phyloP scores from a whole-genome alignment of 2,113 vertebrate species.

The Pristiophorus japonicus region DNA sequence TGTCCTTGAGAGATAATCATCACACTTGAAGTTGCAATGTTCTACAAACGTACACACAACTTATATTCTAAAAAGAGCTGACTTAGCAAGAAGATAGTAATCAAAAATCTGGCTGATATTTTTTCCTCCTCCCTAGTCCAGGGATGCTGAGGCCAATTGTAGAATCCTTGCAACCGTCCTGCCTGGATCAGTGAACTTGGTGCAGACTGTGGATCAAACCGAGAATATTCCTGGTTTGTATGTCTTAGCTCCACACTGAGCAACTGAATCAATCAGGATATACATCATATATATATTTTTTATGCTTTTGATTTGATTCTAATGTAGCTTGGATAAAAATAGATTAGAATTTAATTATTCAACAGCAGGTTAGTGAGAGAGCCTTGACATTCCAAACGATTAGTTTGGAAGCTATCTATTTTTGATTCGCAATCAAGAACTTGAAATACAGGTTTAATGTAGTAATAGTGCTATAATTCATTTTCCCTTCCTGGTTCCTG shows the following conservation, averaged over 20 bases:
- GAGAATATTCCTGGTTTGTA: neutral
- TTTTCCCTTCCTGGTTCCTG: neutral
- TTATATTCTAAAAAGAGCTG: neutral
- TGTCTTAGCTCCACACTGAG: neutral
- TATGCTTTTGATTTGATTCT: neutral
- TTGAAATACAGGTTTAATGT: constrained; percentile 25
- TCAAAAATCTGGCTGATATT: neutral
- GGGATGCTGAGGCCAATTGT: neutral
- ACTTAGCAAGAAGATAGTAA: neutral
- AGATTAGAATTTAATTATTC: neutral
- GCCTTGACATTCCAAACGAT: neutral
- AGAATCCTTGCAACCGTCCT: neutral
- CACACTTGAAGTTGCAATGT: neutral
- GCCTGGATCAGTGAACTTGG: neutral
- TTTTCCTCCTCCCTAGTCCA: neutral
- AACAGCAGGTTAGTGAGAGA: neutral
- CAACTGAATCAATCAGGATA: neutral
- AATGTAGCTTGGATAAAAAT: neutral
- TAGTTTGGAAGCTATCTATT: neutral
- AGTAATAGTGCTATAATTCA: neutral
- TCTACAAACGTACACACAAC: neutral
- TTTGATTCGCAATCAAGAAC: neutral
- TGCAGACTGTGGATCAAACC: neutral
- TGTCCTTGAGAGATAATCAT: constrained; percentile 29
- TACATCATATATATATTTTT: neutral